Conservation (phyloP, 2,113 vertebrate genomes). For the Chaenocephalus aceratus region DNA sequence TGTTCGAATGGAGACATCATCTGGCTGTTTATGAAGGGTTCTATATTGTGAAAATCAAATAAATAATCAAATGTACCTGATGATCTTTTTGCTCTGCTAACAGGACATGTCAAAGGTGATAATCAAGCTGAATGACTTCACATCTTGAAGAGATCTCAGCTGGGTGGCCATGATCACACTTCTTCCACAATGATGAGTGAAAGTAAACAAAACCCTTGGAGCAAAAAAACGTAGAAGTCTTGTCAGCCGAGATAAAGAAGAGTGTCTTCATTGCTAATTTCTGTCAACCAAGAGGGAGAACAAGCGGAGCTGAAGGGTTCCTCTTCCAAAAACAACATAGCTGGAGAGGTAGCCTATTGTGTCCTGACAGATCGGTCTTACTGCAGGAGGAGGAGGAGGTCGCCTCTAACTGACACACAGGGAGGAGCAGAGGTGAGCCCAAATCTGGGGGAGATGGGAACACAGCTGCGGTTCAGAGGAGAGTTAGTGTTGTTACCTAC, state of each 20-base stretch:
- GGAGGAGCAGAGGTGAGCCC: constrained; percentile 78
- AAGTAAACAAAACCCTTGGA: constrained; percentile 35
- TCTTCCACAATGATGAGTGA: constrained; percentile 53
- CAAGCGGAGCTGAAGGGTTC: constrained; percentile 82
- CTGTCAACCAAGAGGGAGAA: constrained; percentile 89
- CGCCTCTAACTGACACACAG: constrained; percentile 68
- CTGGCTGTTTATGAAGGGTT: background rate
- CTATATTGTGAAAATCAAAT: background rate
- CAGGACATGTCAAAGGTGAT: background rate
- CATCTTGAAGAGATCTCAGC: constrained; percentile 36
- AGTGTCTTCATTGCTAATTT: constrained; percentile 88
- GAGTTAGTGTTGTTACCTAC: constrained; percentile 57
- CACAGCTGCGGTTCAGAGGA: constrained; percentile 75
- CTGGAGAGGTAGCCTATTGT: constrained; percentile 85
- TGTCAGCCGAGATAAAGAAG: constrained; percentile 82
- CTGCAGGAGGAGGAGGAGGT: constrained; percentile 71
- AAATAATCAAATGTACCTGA: background rate
- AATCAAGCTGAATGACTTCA: constrained; percentile 15
- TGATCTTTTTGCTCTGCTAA: background rate
- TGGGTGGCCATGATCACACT: constrained; percentile 50
- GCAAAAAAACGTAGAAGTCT: constrained; percentile 20
- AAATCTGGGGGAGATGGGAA: constrained; percentile 74
- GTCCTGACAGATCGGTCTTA: constrained; percentile 87
- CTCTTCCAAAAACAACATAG: constrained; percentile 92
- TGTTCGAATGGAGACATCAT: background rate